Evolutionary conservation across 2,888 invertebrate genomes (phyloP).

Genomic region (Oeneis ivallda): DNA sequence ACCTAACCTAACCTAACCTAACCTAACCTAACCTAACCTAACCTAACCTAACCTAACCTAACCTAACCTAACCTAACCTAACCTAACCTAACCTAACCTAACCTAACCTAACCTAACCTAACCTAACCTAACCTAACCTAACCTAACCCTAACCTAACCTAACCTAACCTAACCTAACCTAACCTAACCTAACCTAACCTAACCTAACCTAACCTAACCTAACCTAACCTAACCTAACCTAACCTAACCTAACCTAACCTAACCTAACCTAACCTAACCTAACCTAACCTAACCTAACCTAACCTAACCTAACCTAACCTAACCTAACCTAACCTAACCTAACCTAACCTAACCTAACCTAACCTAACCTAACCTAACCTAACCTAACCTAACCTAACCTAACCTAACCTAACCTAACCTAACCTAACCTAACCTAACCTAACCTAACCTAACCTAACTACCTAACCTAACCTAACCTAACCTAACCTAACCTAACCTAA

Average conservation of each 20-base stretch:
- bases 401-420: constrained; percentile 37
- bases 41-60: constrained; percentile 35
- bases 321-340: constrained; percentile 31
- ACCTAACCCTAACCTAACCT: constrained; percentile 19
- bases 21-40: constrained; percentile 32
- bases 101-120: constrained; percentile 33
- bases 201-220: constrained; percentile 30
- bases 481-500: constrained; percentile 31
- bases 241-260: constrained; percentile 22
- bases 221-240: constrained; percentile 32
- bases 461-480: constrained; percentile 26
- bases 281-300: constrained; percentile 31
- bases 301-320: constrained; percentile 31
- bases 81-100: constrained; percentile 32
- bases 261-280: constrained; percentile 25
- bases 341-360: constrained; percentile 31
- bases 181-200: constrained; percentile 33
- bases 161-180: constrained; percentile 37
- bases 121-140: constrained; percentile 30
- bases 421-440: constrained; percentile 32
- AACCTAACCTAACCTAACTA: constrained; percentile 35
- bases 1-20: constrained; percentile 24
- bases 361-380: constrained; percentile 28
- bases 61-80: constrained; percentile 37
- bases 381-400: constrained; percentile 34